Evolutionary conservation across 2,113 vertebrate species (phyloP).

Genomic region (Leucosticte australis): DNA sequence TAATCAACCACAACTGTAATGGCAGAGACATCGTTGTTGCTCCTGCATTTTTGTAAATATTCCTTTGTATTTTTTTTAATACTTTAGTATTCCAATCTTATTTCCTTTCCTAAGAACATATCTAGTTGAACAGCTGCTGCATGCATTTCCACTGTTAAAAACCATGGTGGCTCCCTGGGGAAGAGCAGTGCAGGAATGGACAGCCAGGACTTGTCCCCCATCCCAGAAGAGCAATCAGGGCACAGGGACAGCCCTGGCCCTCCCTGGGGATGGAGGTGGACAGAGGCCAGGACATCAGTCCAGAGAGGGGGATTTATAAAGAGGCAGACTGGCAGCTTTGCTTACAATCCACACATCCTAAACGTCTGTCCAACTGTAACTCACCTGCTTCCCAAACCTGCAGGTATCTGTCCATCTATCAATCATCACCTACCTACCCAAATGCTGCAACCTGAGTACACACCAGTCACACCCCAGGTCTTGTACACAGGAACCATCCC

Average conservation of each 20-base stretch:
- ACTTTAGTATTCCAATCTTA: background rate
- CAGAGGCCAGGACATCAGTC: background rate
- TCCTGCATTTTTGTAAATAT: background rate
- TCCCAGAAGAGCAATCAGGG: background rate
- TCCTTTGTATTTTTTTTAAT: background rate
- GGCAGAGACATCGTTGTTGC: background rate
- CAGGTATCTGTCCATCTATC: background rate
- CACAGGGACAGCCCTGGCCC: background rate
- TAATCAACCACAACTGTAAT: background rate
- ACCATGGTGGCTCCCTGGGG: background rate
- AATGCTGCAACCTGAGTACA: background rate
- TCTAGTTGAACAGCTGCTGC: background rate
- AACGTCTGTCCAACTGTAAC: background rate
- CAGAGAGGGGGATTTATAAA: fast-evolving
- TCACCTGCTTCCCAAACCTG: background rate
- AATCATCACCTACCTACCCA: background rate
- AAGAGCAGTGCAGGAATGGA: background rate
- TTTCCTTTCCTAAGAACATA: background rate
- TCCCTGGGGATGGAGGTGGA: background rate
- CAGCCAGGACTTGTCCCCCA: background rate
- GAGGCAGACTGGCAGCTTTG: background rate
- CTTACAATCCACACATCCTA: background rate
- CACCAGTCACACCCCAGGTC: background rate
- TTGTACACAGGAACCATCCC: background rate
- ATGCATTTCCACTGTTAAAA: background rate